These are phyloP conservation scores for Biston betularia DNA, from an alignment of 2,888 invertebrate genomes.

Conservation along the genomic window DNA sequence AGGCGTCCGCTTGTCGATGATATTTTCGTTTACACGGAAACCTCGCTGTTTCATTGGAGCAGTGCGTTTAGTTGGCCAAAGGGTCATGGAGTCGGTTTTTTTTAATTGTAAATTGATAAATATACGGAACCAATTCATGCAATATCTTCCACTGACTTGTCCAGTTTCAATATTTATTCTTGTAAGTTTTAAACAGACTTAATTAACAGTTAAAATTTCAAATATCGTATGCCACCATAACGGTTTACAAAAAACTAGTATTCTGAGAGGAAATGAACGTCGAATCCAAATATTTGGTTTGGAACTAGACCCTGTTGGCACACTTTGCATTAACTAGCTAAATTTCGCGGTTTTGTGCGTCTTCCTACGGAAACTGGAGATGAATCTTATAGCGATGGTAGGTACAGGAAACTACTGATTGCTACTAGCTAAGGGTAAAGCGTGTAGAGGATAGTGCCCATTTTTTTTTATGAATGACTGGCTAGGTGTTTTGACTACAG, in stretches of 20 bases:
- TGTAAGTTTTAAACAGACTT: conserved; percentile 1
- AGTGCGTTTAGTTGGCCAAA: too few relatives aligned
- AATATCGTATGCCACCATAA: conserved; percentile 14
- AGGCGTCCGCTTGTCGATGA: too few relatives aligned
- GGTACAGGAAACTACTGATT: not conserved
- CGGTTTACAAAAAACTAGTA: conserved; percentile 27
- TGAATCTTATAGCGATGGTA: not conserved
- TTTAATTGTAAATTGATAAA: too few relatives aligned
- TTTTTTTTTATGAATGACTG: too few relatives aligned
- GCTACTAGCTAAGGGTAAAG: not conserved
- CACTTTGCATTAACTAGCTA: conserved; percentile 33
- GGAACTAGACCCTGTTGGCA: conserved; percentile 13
- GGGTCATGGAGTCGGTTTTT: too few relatives aligned
- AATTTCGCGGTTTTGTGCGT: not conserved
- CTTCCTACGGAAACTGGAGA: not conserved
- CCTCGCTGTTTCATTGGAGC: too few relatives aligned
- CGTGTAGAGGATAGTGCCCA: not conserved
- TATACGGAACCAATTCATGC: not conserved
- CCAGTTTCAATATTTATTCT: not conserved
- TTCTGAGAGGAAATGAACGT: conserved; percentile 11
- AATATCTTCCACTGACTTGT: not conserved
- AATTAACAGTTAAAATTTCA: conserved; percentile 17
- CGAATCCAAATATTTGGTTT: conserved; percentile 26
- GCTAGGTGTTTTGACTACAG: too few relatives aligned
- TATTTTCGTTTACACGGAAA: too few relatives aligned